phyloP scores from a whole-genome alignment of 2,797 vertebrate genomes.

The Aplochiton taeniatus region DNA sequence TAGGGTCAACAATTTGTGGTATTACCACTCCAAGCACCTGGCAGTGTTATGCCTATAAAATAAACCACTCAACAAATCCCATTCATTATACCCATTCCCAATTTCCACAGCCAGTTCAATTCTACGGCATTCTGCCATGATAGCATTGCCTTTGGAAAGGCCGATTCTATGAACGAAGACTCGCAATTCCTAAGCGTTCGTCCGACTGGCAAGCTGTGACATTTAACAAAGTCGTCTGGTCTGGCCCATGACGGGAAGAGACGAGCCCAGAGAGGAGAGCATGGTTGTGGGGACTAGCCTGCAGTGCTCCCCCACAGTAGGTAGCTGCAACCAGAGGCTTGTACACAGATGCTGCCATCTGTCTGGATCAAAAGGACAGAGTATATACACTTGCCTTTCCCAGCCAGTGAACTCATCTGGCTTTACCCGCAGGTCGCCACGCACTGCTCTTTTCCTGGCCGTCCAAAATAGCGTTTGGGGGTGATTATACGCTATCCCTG shows the following conservation, averaged over 20 bases:
- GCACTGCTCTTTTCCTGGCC: constrained; percentile 56
- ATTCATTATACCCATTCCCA: constrained; percentile 21
- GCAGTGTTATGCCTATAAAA: constrained; percentile 8
- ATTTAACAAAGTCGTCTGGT: constrained; percentile 48
- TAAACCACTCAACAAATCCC: constrained; percentile 14
- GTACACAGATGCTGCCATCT: constrained; percentile 58
- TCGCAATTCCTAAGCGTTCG: too few species aligned
- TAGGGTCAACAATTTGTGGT: constrained; percentile 6
- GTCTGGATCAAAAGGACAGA: constrained; percentile 63
- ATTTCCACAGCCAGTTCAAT: too few species aligned
- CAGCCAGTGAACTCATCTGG: constrained; percentile 71
- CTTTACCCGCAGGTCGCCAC: constrained; percentile 58
- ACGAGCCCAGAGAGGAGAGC: constrained; percentile 10
- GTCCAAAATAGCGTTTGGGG: constrained; percentile 23
- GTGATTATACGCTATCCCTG: constrained; percentile 8
- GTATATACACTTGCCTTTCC: constrained; percentile 45
- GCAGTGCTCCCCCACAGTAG: constrained; percentile 4
- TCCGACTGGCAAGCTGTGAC: background rate
- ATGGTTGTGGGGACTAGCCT: constrained; percentile 16
- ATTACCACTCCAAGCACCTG: background rate
- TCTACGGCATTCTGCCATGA: too few species aligned
- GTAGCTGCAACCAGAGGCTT: constrained; percentile 17
- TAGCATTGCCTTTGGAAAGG: too few species aligned
- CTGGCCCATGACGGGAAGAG: constrained; percentile 45
- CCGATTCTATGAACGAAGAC: too few species aligned